phyloP scores from a whole-genome alignment of 2,888 invertebrate genomes.

The Aphodius granarius region DNA sequence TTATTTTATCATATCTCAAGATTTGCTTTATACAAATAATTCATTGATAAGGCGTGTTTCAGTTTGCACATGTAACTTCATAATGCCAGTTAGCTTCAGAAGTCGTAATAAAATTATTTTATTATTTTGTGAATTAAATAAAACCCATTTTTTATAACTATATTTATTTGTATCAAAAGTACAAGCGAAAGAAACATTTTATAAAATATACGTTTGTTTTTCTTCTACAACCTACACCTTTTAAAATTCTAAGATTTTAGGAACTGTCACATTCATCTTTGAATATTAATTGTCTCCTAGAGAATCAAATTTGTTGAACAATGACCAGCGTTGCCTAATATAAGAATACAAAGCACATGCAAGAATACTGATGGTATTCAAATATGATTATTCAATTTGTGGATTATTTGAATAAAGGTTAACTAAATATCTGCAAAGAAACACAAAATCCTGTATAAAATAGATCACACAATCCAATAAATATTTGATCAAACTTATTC shows the following conservation, averaged over 20 bases:
- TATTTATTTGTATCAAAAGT: not conserved
- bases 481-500: not conserved
- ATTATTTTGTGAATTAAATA: slow-evolving; percentile 4
- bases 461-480: too few relatives aligned
- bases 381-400: not conserved
- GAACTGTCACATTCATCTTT: not conserved
- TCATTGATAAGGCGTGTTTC: too few relatives aligned
- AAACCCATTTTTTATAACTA: not conserved
- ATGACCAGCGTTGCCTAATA: not conserved
- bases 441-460: not conserved
- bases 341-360: not conserved
- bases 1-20: too few relatives aligned
- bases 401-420: not conserved
- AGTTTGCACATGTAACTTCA: too few relatives aligned
- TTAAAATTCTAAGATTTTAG: not conserved
- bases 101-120: not conserved
- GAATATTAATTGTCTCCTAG: not conserved
- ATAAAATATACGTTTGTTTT: not conserved
- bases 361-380: not conserved
- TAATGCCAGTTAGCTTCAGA: too few relatives aligned
- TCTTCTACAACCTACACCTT: not conserved
- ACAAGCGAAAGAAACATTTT: not conserved
- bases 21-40: too few relatives aligned
- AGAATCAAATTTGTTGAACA: not conserved
- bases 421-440: not conserved